Conservation (phyloP, 2,113 vertebrate genomes). For the Tyto alba region DNA sequence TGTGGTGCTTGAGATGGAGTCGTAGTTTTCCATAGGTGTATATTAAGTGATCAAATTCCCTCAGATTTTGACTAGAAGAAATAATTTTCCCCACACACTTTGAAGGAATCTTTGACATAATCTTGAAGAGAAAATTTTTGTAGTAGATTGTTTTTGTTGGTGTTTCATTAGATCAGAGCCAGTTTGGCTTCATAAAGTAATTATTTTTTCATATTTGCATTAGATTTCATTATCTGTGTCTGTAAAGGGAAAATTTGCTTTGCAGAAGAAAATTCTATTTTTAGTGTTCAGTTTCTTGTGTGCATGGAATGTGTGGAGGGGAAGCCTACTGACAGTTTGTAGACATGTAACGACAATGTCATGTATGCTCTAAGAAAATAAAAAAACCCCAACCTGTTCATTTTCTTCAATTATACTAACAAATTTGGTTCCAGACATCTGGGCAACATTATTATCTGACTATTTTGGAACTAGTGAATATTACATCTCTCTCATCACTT, state of each 20-base stretch:
- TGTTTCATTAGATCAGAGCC: neutral
- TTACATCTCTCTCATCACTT: neutral
- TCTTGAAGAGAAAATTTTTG: neutral
- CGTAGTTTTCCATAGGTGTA: neutral
- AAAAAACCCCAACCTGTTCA: neutral
- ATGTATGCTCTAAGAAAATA: neutral
- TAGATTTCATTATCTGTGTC: neutral
- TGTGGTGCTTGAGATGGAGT: neutral
- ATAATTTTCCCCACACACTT: neutral
- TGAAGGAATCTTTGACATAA: neutral
- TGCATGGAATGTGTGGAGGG: neutral
- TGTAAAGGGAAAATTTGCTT: neutral
- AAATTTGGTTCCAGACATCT: neutral
- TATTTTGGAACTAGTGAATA: neutral
- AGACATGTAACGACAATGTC: neutral
- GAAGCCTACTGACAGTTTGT: neutral
- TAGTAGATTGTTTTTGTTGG: neutral
- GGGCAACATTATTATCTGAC: neutral
- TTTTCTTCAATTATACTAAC: conserved; percentile 6
- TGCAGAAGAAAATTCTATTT: neutral
- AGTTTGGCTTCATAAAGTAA: neutral
- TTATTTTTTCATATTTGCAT: neutral
- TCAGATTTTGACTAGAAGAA: neutral
- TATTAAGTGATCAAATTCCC: neutral
- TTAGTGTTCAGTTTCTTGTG: neutral